Conservation (phyloP, 2,888 invertebrate species). For the Seira musarum region DNA sequence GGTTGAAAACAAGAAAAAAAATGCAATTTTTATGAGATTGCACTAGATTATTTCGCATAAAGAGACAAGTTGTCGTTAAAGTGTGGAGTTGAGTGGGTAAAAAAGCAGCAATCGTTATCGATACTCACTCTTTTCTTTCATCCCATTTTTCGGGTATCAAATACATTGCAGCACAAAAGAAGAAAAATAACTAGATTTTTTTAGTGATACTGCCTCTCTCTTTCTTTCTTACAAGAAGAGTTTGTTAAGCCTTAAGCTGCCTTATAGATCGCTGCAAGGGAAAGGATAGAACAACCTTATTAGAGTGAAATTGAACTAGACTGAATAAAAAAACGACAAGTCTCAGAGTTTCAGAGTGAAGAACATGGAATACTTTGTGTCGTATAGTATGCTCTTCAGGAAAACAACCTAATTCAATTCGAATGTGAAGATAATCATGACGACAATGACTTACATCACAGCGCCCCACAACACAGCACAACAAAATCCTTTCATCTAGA, state of each 20-base stretch:
- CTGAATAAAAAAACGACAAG: slow-evolving; percentile 16
- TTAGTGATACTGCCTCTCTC: neutral
- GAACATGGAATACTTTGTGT: slow-evolving; percentile 13
- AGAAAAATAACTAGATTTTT: no score
- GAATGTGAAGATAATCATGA: slow-evolving; percentile 26
- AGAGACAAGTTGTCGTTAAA: neutral
- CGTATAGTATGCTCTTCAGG: slow-evolving; percentile 9
- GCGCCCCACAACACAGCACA: neutral
- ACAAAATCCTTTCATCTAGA: neutral
- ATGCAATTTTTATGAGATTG: slow-evolving; percentile 54
- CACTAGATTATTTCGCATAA: slow-evolving; percentile 28
- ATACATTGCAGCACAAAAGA: no score
- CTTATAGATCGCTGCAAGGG: neutral
- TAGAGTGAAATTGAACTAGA: slow-evolving; percentile 32
- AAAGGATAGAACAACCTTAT: slow-evolving; percentile 24
- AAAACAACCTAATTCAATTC: slow-evolving; percentile 34
- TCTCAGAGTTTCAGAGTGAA: neutral
- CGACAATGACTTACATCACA: slow-evolving; percentile 37
- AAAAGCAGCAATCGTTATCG: neutral
- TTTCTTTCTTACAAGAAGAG: neutral
- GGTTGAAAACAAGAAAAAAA: slow-evolving; percentile 41
- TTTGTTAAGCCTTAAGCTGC: neutral
- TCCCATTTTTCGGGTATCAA: neutral
- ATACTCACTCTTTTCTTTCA: neutral
- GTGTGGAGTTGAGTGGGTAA: neutral